Evolutionary conservation across 2,888 invertebrate genomes (phyloP), one percentile per base, ranked within the genome.

Genomic region (Sinotaia quadrata): DNA sequence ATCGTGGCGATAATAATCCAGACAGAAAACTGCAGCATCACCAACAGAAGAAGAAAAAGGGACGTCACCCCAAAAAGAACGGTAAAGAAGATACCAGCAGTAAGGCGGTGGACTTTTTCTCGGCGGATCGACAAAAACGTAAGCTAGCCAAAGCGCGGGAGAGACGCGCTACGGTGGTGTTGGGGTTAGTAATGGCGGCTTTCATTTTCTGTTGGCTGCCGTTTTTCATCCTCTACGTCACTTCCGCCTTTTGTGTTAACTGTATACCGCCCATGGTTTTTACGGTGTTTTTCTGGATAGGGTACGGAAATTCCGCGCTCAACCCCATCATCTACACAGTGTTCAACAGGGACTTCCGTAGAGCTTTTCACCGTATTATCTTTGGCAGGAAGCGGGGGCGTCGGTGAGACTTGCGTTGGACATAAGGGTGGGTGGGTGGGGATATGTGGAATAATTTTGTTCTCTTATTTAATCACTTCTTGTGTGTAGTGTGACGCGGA

Each of bases 151-250:
- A 97, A 76, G 97, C 97, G 84, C 95, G 97, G 87, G 98, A 99
- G 89, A 94, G 98, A 83, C 91, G 98, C 56, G 98, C 99, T 2
- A 98, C 98, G 0, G 90, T 99, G 31, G 97, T 99, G 77, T 90
- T 99, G 76, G 98, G 98, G 47, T 92, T 99, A 72, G 98, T 99
- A 78, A 97, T 99, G 95, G 97, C 97, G 74, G 96, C 97, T 80
- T 99, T 99, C 88, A 98, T 98, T 81, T 94, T 97, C 69, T 97
- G 97, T 87, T 98, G 98, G 98, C 90, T 98, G 85, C 98, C 98
- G 0, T 99, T 99, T 89, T 99, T 98, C 92, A 93, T 85, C 5
- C 79, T 89, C 71, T 90, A 90, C 75, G 85, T 89, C 2, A 82
- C 88, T 37, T 87, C 87, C 18, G 87, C 88, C 0, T 84, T 89